Percentiles rank a stretch among this genome's conserved stretches.
Conservation (phyloP, 1,140 invertebrate genomes). For the Parasteatoda tepidariorum region DNA sequence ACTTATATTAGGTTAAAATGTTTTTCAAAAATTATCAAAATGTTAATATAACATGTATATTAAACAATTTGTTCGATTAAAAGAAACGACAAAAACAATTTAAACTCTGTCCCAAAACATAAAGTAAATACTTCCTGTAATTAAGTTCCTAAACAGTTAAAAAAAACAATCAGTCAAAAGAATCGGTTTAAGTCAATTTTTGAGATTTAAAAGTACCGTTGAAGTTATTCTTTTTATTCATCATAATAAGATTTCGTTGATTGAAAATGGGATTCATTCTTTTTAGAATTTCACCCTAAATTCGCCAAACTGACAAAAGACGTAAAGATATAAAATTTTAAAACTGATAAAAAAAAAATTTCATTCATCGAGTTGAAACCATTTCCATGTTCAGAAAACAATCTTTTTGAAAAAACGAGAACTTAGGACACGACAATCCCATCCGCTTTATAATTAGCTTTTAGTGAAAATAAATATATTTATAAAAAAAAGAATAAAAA, state of each 20-base stretch:
- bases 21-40: too few relatives aligned
- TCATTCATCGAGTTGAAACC: constrained; percentile 40
- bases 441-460: constrained; percentile 53
- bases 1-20: too few relatives aligned
- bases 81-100: too few relatives aligned
- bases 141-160: too few relatives aligned
- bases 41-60: too few relatives aligned
- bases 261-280: not conserved
- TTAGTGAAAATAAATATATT: constrained; percentile 9
- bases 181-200: too few relatives aligned
- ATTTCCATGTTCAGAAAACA: constrained; percentile 37
- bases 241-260: not conserved
- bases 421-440: constrained; percentile 31
- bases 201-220: too few relatives aligned
- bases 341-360: not conserved
- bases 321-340: not conserved
- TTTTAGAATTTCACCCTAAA: not conserved
- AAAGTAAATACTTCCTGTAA: too few relatives aligned
- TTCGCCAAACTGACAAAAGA: too few relatives aligned
- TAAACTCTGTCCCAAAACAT: too few relatives aligned
- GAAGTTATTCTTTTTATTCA: not conserved
- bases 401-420: constrained; percentile 29
- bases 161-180: too few relatives aligned
- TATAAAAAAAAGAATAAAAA: constrained; percentile 5
- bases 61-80: too few relatives aligned